A percentile compares a stretch with the other conserved stretches of the same genome.
Evolutionary conservation across 2,888 invertebrate species (phyloP).

Genomic region (Tromatobia lineatoria): DNA sequence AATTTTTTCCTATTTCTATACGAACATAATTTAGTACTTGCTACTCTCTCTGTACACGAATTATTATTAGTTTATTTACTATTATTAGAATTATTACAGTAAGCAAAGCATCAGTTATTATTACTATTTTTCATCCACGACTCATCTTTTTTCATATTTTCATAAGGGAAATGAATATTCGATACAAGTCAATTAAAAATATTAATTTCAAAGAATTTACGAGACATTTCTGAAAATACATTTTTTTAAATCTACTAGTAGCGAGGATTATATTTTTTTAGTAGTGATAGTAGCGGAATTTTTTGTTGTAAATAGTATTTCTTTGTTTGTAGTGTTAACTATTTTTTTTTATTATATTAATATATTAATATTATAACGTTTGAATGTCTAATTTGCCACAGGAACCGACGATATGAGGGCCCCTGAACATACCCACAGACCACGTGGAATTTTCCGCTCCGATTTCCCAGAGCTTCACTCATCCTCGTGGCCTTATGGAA

Average conservation of each 20-base stretch:
- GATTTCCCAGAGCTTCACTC: conserved; percentile 91
- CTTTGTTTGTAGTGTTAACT: neutral
- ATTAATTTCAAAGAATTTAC: neutral
- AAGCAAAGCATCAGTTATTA: too few relatives aligned
- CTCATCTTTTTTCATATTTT: too few relatives aligned
- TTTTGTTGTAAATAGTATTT: neutral
- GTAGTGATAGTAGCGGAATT: too few relatives aligned
- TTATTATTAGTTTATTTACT: too few relatives aligned
- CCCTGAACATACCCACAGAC: conserved; percentile 90
- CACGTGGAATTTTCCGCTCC: conserved; percentile 89
- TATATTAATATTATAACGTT: neutral
- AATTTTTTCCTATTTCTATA: too few relatives aligned
- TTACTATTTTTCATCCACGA: too few relatives aligned
- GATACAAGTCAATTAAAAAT: neutral
- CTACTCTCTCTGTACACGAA: too few relatives aligned
- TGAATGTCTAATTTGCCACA: conserved; percentile 78
- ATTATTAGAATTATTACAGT: too few relatives aligned
- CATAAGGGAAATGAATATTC: neutral
- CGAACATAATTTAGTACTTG: too few relatives aligned
- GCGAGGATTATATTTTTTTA: too few relatives aligned
- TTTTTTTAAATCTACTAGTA: too few relatives aligned
- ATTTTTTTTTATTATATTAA: neutral
- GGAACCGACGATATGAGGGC: conserved; percentile 97
- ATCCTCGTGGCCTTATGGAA: conserved; percentile 91
- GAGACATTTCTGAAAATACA: neutral